Evolutionary conservation across 2,888 invertebrate species (phyloP).

Genomic region (Drosophila meridionalis): DNA sequence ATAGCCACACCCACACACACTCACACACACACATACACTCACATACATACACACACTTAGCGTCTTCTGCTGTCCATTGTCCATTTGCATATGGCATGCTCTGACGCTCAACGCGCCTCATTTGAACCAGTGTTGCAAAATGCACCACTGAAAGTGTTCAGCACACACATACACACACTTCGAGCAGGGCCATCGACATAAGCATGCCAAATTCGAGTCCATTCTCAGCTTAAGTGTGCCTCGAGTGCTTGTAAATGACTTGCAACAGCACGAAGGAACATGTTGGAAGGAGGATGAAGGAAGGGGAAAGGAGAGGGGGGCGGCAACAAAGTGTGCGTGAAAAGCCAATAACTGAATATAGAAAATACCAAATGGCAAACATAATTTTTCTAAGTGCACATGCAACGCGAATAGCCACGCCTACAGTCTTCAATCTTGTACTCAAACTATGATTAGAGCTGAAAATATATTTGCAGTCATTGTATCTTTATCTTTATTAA

Average conservation of each 20-base stretch:
- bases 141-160: not conserved
- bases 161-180: not conserved
- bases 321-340: not conserved
- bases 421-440: not conserved
- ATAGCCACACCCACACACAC: constrained; percentile 11
- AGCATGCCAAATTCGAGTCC: constrained; percentile 2
- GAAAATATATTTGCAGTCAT: no score
- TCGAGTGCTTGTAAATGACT: constrained; percentile 8
- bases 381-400: not conserved
- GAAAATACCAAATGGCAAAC: not conserved
- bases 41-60: not conserved
- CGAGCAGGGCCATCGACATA: constrained; percentile 4
- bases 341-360: not conserved
- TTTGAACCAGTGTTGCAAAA: constrained; percentile 1
- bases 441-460: not conserved
- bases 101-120: constrained; percentile 3
- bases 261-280: not conserved
- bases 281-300: not conserved
- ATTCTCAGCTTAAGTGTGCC: constrained; percentile 2
- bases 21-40: not conserved
- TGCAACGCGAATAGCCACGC: not conserved
- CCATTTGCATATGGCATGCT: constrained; percentile 62
- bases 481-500: no score
- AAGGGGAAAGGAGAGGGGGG: not conserved
- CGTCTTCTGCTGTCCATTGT: constrained; percentile 19